Percentiles rank a stretch among this genome's conserved stretches.
Evolutionary conservation across 2,113 vertebrate genomes (phyloP).

Genomic region (Psophia crepitans): DNA sequence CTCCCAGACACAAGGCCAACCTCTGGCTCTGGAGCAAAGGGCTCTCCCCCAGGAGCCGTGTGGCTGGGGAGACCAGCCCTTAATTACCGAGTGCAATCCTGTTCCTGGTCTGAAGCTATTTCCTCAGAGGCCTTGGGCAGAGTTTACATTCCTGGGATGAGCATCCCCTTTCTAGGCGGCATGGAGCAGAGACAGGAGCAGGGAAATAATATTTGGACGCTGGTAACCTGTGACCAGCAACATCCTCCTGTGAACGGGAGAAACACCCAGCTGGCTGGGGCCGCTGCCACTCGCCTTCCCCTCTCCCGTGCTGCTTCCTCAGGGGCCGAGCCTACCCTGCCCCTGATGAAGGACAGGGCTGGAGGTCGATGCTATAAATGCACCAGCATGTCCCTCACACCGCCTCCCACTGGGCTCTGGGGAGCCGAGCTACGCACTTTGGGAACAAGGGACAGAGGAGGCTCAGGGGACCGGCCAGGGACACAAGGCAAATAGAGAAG

Average conservation of each 20-base stretch:
- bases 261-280: conserved; percentile 4
- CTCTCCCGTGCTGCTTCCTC: background rate
- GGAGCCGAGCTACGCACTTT: background rate
- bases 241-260: conserved; percentile 40
- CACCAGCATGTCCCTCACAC: background rate
- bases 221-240: conserved; percentile 64
- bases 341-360: background rate
- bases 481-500: background rate
- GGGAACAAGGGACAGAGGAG: background rate
- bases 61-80: conserved; percentile 41
- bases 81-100: conserved; percentile 18
- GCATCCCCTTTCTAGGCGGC: conserved; percentile 62
- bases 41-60: conserved; percentile 14
- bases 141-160: conserved; percentile 69
- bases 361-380: conserved; percentile 19
- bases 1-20: conserved; percentile 53
- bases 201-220: conserved; percentile 57
- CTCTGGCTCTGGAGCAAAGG: conserved; percentile 53
- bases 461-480: background rate
- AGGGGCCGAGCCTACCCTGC: background rate
- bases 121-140: conserved; percentile 55
- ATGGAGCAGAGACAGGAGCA: conserved; percentile 43
- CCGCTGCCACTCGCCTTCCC: background rate
- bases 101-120: conserved; percentile 43
- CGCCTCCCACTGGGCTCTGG: background rate